Percentiles rank a stretch among this genome's conserved stretches.
These are phyloP conservation scores for Allolobophora icterica DNA, from an alignment of 2,888 invertebrate species.

Conservation along the genomic window DNA sequence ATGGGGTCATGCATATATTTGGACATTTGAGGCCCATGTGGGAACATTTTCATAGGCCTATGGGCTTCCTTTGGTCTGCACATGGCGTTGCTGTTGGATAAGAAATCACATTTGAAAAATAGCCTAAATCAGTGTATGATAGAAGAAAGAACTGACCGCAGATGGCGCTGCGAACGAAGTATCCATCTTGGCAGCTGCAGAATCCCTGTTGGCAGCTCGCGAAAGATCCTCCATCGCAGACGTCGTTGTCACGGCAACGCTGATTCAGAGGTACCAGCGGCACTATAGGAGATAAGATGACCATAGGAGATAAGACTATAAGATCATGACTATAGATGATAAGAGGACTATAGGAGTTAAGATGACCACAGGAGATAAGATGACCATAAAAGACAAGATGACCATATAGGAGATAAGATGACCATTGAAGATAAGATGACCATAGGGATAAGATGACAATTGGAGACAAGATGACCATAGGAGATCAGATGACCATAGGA, in stretches of 20 bases:
- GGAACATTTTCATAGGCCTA: too few relatives aligned
- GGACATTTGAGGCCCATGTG: too few relatives aligned
- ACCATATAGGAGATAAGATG: background rate
- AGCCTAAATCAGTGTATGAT: background rate
- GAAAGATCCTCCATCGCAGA: slow-evolving; percentile 35
- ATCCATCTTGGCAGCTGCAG: slow-evolving; percentile 40
- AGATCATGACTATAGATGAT: background rate
- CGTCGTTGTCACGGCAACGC: slow-evolving; percentile 30
- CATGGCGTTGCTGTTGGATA: too few relatives aligned
- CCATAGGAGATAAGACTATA: too few relatives aligned
- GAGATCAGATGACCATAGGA: too few relatives aligned
- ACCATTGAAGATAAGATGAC: too few relatives aligned
- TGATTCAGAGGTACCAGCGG: slow-evolving; percentile 29
- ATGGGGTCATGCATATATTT: too few relatives aligned
- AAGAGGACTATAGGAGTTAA: background rate
- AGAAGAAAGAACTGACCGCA: slow-evolving; percentile 38
- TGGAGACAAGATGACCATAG: background rate
- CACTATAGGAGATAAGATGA: background rate
- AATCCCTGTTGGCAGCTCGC: slow-evolving; percentile 43
- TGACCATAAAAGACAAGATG: too few relatives aligned
- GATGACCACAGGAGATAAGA: background rate
- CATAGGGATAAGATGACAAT: too few relatives aligned
- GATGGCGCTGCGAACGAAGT: slow-evolving; percentile 34
- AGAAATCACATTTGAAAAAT: too few relatives aligned
- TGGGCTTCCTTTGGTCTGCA: too few relatives aligned